Evolutionary conservation across 1,140 invertebrate species (phyloP), one percentile per base, ranked within the genome.

Genomic region (Drosophila sucinea): DNA sequence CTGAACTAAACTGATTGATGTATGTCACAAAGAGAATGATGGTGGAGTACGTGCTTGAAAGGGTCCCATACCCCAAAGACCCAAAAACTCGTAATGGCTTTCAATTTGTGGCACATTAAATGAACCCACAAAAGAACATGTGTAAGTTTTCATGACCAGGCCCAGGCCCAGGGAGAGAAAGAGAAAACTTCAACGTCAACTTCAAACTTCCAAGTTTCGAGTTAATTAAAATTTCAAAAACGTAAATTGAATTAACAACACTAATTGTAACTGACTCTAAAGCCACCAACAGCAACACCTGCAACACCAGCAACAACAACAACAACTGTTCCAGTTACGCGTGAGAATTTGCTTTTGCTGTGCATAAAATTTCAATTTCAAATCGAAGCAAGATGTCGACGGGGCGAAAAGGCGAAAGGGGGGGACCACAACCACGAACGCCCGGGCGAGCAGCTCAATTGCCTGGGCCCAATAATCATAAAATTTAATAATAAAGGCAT

Each of bases 401-500:
- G 30, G 17, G 38, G n/a, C 25, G 51, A 61, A 38, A 38, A 38
- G 35, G 35, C 35, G 11, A 38, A 38, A 38, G 10, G 35, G 35
- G 35, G 35, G 35, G 11, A 11, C 35, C 35, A 2, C 35, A 38
- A 38, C 8, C 35, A 38, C 25, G 32, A 57, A 56, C 78, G 64
- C 73, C 79, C 83, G 82, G 80, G 77, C 70, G 72, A 77, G 74
- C 77, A 58, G 81, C 81, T 76, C 82, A 79, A 86, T 86, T 86
- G 82, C 80, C 69, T 51, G 44, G 56, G 73, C 77, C 77, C 84
- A 89, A 89, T 89, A 89, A 89, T 89, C 86, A 89, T 89, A 89
- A 89, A 89, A 89, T 89, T 89, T 89, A 89, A 89, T 90, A 89
- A 89, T 89, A 89, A 89, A 89, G 77, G 86, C 81, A 87, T 87